Base-by-base conservation (phyloP, 1,140 invertebrate species). In the Araneus ventricosus region DNA sequence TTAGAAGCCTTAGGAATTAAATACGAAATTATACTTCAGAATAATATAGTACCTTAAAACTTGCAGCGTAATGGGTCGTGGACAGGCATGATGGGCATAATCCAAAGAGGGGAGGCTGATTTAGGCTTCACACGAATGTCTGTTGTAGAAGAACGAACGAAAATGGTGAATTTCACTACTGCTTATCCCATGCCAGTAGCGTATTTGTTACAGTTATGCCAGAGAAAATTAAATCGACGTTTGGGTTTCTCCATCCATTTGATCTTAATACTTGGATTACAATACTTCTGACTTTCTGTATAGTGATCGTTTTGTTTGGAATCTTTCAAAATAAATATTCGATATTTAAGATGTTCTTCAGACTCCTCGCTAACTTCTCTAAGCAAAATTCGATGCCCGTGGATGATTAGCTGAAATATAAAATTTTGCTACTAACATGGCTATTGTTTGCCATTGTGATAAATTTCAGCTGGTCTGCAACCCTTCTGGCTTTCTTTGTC, bases 231-330 rank as follows among this genome's bases (percentile, higher is more conserved):
- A 24, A 34, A 34, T 24, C 52, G 37, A 61, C 85, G 4, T 63
- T 61, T n/a, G 85, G 22, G 7, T 87, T 87, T 14, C 22, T 87
- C 24, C 37, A 37, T 39, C 52, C 59, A 24, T 87, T 87, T 87
- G 20, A 27, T 63, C 17, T 63, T 22, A 24, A 14, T 6, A 22
- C 37, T 30, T 87, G 85, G 85, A 30, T 61, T 10, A 34, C 30
- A 24, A 24, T 4, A 20, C 1, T 34, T 22, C 17, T 30, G 4
- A 14, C 34, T 37, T 22, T 59, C 24, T 37, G 24, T 7, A 22
- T 87, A 24, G 8, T 59, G 52, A 24, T 22, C 24, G 24, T 87
- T 24, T 63, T 87, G 3, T 20, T 14, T 14, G 1, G 24, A 1
- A 2, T 87, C 7, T 39, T 59, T 20, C n/a, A 59, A 3, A 24